Evolutionary conservation across 2,113 vertebrate species (phyloP).

Genomic region (Gymnobelideus leadbeateri): DNA sequence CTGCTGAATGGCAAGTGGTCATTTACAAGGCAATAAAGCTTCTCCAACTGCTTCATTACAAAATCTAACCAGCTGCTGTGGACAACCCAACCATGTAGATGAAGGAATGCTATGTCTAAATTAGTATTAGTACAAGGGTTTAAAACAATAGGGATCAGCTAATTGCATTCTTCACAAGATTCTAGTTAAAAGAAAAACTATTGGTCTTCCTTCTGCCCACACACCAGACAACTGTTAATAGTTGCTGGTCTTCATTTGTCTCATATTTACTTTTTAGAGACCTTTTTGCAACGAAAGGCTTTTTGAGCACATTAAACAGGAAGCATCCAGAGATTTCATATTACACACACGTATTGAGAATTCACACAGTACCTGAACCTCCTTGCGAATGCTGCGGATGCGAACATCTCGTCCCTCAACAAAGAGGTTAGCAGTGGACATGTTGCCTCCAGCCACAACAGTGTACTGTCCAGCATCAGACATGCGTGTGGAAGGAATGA

Average conservation of each 20-base stretch:
- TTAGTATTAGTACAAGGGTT: not conserved
- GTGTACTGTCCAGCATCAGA: constrained; percentile 95
- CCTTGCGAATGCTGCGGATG: constrained; percentile 88
- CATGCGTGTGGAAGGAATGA: constrained; percentile 93
- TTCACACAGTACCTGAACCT: constrained; percentile 88
- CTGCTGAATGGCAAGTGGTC: constrained; percentile 31
- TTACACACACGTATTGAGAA: not conserved
- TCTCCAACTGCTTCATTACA: constrained; percentile 53
- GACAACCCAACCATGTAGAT: constrained; percentile 8
- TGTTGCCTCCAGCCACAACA: constrained; percentile 95
- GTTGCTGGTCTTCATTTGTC: not conserved
- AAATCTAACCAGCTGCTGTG: constrained; percentile 49
- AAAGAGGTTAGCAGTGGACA: constrained; percentile 91
- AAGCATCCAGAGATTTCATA: not conserved
- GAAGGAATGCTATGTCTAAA: constrained; percentile 53
- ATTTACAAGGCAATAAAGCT: constrained; percentile 40
- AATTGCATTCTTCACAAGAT: constrained; percentile 32
- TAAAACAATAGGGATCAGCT: constrained; percentile 27
- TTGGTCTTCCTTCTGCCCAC: not conserved
- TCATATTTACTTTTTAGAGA: not conserved
- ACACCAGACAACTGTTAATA: not conserved
- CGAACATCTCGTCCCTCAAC: constrained; percentile 96
- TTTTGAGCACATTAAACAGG: not conserved
- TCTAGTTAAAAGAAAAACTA: constrained; percentile 1
- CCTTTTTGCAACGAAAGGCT: not conserved